phyloP scores from a whole-genome alignment of 2,888 invertebrate species.

The Scaptomyza polygonia region DNA sequence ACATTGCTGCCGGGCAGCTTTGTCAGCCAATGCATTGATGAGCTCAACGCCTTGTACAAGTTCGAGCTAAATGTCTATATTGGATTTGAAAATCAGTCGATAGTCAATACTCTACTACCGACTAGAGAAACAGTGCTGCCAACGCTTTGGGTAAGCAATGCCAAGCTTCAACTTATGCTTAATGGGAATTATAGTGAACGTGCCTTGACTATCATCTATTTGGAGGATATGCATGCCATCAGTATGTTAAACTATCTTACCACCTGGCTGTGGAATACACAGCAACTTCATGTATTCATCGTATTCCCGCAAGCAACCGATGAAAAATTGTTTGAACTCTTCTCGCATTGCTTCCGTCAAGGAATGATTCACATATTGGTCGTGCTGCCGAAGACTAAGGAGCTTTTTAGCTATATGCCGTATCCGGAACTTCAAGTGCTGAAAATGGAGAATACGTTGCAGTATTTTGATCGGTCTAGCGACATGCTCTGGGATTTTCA shows the following conservation, averaged over 20 bases:
- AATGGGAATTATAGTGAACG: constrained; percentile 58
- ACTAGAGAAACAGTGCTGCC: constrained; percentile 19
- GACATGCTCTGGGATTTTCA: constrained; percentile 53
- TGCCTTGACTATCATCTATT: constrained; percentile 48
- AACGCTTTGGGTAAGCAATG: constrained; percentile 30
- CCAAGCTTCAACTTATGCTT: constrained; percentile 26
- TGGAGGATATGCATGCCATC: constrained; percentile 29
- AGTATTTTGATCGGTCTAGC: constrained; percentile 39
- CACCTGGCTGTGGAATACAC: constrained; percentile 59
- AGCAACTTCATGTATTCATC: constrained; percentile 58
- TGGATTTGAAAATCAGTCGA: constrained; percentile 38
- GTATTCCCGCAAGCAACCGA: constrained; percentile 41
- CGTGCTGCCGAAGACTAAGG: constrained; percentile 14
- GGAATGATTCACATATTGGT: constrained; percentile 64
- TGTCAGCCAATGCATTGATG: constrained; percentile 36
- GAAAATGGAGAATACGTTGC: constrained; percentile 21
- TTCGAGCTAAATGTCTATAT: constrained; percentile 57
- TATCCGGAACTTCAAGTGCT: constrained; percentile 50
- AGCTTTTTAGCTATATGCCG: constrained; percentile 61
- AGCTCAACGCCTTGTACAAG: constrained; percentile 50
- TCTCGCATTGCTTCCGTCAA: constrained; percentile 56
- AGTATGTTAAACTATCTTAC: constrained; percentile 41
- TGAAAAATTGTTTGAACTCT: constrained; percentile 32
- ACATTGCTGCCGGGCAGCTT: constrained; percentile 29
- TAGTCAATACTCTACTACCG: constrained; percentile 8